Conservation (phyloP, 35 echinoderm and acorn worm species). For the Heliocidaris tuberculata region DNA sequence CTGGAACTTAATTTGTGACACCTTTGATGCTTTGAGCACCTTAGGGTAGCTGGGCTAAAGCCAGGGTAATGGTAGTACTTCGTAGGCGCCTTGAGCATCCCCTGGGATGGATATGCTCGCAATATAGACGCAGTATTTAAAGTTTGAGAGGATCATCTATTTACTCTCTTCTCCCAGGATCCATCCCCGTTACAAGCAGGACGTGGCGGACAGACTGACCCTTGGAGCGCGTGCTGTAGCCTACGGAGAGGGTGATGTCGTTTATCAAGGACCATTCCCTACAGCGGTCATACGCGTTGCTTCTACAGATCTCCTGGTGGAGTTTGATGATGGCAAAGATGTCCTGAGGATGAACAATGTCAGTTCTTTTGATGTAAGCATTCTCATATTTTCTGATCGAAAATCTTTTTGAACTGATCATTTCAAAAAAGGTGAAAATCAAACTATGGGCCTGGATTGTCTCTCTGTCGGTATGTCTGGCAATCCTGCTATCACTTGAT, state of each 20-base stretch:
- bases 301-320: not conserved
- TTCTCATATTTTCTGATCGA: not conserved
- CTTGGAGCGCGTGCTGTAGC: conserved; percentile 59
- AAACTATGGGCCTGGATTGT: too few species aligned
- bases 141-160: not conserved
- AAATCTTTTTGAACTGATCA: not conserved
- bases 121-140: too few species aligned
- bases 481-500: too few species aligned
- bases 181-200: conserved; percentile 76
- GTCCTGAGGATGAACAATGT: conserved; percentile 37
- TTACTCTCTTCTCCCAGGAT: conserved; percentile 44
- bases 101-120: too few species aligned
- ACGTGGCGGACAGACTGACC: conserved; percentile 64
- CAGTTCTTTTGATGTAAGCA: conserved; percentile 68
- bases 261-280: conserved; percentile 64
- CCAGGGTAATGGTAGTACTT: too few species aligned
- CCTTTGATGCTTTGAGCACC: too few species aligned
- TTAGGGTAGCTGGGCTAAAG: too few species aligned
- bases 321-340: conserved; percentile 53
- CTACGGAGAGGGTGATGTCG: conserved; percentile 36
- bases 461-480: too few species aligned
- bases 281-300: not conserved
- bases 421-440: not conserved
- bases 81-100: too few species aligned
- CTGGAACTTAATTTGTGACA: too few species aligned